These are phyloP conservation scores for Nomada goodeniana DNA, from an alignment of 2,888 invertebrate species.

Conservation along the genomic window DNA sequence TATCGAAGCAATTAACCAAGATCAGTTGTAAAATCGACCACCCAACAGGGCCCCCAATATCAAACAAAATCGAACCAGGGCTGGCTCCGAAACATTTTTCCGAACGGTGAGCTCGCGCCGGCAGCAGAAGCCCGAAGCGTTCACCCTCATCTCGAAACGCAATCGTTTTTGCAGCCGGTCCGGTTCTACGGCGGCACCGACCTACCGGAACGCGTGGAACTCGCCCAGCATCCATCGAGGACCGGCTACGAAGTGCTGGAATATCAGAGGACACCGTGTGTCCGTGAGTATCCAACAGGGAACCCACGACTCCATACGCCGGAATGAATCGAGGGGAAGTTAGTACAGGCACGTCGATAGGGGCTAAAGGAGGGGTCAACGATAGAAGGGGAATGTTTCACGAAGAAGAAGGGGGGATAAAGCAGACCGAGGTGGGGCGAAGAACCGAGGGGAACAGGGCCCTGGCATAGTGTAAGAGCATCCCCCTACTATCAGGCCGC, in stretches of 20 bases:
- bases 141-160: slow-evolving; percentile 66
- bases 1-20: too few relatives aligned
- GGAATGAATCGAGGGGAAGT: slow-evolving; percentile 36
- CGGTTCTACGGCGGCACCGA: slow-evolving; percentile 72
- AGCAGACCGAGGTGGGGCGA: background rate
- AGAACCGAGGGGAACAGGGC: slow-evolving; percentile 12
- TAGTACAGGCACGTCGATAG: background rate
- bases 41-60: too few relatives aligned
- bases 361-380: background rate
- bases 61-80: background rate
- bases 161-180: slow-evolving; percentile 71
- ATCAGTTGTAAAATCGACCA: too few relatives aligned
- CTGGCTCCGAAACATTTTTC: slow-evolving; percentile 46
- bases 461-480: slow-evolving; percentile 46
- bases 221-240: slow-evolving; percentile 65
- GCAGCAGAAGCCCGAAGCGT: slow-evolving; percentile 9
- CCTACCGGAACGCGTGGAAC: slow-evolving; percentile 73
- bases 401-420: background rate
- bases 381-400: background rate
- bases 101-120: slow-evolving; percentile 9
- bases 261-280: slow-evolving; percentile 44
- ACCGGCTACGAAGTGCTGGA: slow-evolving; percentile 56
- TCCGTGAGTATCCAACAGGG: slow-evolving; percentile 16
- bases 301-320: slow-evolving; percentile 12
- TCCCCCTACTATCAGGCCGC: slow-evolving; percentile 35